Evolutionary conservation across 2,113 vertebrate species (phyloP), one percentile per base, ranked within the genome.

Genomic region (Naja naja): DNA sequence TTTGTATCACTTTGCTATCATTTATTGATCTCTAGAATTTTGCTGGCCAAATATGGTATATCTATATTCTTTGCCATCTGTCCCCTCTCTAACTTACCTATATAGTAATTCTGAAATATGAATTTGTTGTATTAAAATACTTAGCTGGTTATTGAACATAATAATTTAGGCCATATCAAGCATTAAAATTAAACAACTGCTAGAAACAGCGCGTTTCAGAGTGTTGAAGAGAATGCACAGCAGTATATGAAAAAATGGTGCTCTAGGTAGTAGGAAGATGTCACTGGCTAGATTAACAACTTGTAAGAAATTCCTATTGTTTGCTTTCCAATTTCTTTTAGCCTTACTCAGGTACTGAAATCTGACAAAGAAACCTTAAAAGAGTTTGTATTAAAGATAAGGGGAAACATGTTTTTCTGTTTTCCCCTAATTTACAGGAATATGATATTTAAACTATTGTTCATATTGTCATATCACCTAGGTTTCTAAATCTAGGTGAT

Each of bases 271-370:
- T 81, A 39, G 34, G 18, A 43, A 81, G 34, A 39, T 22, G 34
- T 39, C 69, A 39, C 69, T 39, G 34, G 18, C 69, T 74, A 74
- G n/a, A 39, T 81, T 20, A 81, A n/a, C n/a, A 34, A 39, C n/a
- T 39, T 34, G 34, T 81, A 22, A 81, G 34, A 39, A 81, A 43
- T 81, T 74, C 7, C 69, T 39, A 81, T 8, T 39, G 7, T 81
- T 39, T 39, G 6, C 6, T n/a, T 93, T 91, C 90, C 96, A 96
- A 95, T 94, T 90, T 93, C 95, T 93, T 91, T 96, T 94, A 96
- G 95, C 95, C 93, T 97, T 97, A 96, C 94, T 95, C 85, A 95
- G 93, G 94, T 96, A 94, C 74, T n/a, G 64, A 92, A 55, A 95
- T 95, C 94, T 96, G 93, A 74, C 53, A 97, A 95, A 81, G 18